Evolutionary conservation across 2,888 invertebrate species (phyloP), one percentile per base, ranked within the genome.

Genomic region (Luperina nickerlii): DNA sequence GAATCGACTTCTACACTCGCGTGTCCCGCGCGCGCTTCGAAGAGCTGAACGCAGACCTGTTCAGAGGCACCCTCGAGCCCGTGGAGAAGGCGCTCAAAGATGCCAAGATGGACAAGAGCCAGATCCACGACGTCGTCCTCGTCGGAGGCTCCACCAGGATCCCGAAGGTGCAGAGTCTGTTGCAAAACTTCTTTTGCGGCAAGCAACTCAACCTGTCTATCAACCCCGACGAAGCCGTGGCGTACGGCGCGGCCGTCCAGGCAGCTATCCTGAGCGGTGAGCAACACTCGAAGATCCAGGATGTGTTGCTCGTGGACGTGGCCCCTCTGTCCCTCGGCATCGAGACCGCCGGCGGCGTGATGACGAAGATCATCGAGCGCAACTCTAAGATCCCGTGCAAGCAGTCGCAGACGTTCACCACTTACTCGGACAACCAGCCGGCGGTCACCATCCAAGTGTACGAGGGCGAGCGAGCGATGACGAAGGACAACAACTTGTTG

Each of bases 141-240:
- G 98, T 98, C 60, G 98, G 98, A n/a, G 98, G 98, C 45, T 98
- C 98, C 0, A 98, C 98, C 0, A 97, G 98, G 81, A 98, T 98
- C 78, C 98, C 98, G 0, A 98, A 98, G 93, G 97, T 98, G 62
- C 98, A 98, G 94, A 98, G 95, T 82, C 93, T 98, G 85, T 95
- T 98, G 54, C 97, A 98, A 93, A 98, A 98, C 93, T 98, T 98
- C 96, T 98, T 98, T 97, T 97, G 97, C 87, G 98, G 98, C 13
- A 98, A 98, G 94, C 96, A 97, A 70, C 94, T 98, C 27, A 98
- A 98, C 92, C 95, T 98, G 66, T 98, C 98, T 66, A 98, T 98
- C 91, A 98, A 98, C 91, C 98, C 98, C 0, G 98, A 98, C 89
- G 98, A 98, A 92, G 98, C 98, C 0, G 98, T 98, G 5, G 98